phyloP scores from a whole-genome alignment of 2,797 vertebrate genomes.

The Artibeus jamaicensis region DNA sequence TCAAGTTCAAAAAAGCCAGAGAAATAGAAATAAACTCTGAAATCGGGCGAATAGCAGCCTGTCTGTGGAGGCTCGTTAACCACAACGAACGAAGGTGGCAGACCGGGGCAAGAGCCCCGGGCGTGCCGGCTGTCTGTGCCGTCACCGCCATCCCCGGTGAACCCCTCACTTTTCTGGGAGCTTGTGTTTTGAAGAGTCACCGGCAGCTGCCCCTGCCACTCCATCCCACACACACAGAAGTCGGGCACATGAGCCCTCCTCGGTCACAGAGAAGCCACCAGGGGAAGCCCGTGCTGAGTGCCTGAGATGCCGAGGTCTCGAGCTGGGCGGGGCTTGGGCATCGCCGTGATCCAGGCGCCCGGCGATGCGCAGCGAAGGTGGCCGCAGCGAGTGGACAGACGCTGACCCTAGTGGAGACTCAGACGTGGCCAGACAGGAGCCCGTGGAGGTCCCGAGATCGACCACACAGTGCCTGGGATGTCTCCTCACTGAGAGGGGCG shows the following conservation, averaged over 20 bases:
- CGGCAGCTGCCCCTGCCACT: neutral
- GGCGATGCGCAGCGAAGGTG: neutral
- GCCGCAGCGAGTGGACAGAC: accelerated
- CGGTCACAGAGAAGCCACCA: neutral
- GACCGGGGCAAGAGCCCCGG: too few species aligned
- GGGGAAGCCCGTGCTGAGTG: accelerated
- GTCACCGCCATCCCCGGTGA: neutral
- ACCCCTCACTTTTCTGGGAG: neutral
- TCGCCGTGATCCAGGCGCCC: neutral
- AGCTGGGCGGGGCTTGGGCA: neutral
- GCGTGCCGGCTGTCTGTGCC: accelerated
- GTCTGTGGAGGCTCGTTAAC: accelerated
- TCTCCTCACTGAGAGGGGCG: neutral
- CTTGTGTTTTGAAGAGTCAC: neutral
- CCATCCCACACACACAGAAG: neutral
- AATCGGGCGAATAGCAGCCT: neutral
- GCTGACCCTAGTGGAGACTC: neutral
- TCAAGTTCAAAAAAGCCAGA: neutral
- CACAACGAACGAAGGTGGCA: too few species aligned
- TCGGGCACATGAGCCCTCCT: neutral
- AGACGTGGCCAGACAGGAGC: accelerated
- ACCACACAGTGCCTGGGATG: neutral
- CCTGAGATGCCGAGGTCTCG: neutral
- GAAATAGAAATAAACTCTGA: neutral
- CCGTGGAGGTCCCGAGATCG: neutral